Evolutionary conservation across 1,140 invertebrate genomes (phyloP).

Genomic region (Tribolium castaneum): DNA sequence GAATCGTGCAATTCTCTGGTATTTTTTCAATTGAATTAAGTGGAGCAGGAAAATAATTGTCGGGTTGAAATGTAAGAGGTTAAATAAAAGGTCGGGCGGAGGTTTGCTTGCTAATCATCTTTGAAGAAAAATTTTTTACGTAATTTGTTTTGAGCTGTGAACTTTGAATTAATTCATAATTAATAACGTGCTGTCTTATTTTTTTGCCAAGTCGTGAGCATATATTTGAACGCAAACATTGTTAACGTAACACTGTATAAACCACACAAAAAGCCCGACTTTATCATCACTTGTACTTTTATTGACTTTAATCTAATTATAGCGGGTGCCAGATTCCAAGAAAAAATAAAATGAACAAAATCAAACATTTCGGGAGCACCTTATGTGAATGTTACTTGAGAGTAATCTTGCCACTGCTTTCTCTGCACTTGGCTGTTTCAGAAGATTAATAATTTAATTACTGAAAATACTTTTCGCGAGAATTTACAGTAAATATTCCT

Average conservation of each 20-base stretch:
- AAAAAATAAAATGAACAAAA: too few relatives aligned
- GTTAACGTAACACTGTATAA: neutral
- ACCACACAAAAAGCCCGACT: too few relatives aligned
- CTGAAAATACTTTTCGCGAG: too few relatives aligned
- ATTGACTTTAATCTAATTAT: too few relatives aligned
- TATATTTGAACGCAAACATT: neutral
- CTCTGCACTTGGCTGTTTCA: too few relatives aligned
- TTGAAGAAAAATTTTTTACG: neutral
- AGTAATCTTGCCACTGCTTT: too few relatives aligned
- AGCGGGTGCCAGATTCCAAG: too few relatives aligned
- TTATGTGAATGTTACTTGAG: too few relatives aligned
- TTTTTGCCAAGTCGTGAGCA: neutral
- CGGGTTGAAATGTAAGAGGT: constrained; percentile 35
- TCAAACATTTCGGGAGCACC: too few relatives aligned
- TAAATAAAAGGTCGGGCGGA: constrained; percentile 29
- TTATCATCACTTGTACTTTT: too few relatives aligned
- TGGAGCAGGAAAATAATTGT: constrained; percentile 13
- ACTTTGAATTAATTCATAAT: neutral
- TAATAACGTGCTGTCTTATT: neutral
- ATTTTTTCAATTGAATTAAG: constrained; percentile 32
- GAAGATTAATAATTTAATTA: too few relatives aligned
- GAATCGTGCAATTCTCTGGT: constrained; percentile 13
- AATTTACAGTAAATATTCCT: too few relatives aligned
- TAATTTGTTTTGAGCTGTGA: neutral
- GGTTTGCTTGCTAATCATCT: neutral